These are phyloP conservation scores for Huso huso DNA, from an alignment of 2,797 vertebrate species.

Conservation along the genomic window DNA sequence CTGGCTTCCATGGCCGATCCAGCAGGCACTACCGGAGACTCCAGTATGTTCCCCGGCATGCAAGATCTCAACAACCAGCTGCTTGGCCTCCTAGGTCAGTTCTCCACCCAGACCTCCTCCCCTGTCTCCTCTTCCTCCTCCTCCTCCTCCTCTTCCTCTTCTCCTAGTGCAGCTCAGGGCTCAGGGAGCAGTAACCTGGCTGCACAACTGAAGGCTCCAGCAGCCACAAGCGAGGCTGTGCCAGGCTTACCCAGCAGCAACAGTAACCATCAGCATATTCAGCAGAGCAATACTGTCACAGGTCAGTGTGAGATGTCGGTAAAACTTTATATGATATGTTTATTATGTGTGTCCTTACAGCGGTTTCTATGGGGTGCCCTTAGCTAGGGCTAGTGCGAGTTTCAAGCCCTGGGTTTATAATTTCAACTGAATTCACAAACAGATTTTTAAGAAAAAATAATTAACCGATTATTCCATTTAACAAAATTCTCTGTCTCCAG, in stretches of 20 bases:
- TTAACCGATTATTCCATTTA: too few species aligned
- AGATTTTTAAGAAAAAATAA: too few species aligned
- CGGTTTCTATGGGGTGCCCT: not conserved
- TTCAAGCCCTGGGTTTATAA: too few species aligned
- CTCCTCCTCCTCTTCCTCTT: slow-evolving; percentile 25
- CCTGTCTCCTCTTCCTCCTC: slow-evolving; percentile 37
- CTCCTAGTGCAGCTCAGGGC: slow-evolving; percentile 36
- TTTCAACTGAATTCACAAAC: too few species aligned
- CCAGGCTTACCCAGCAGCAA: slow-evolving; percentile 38
- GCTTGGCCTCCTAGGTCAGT: slow-evolving; percentile 50
- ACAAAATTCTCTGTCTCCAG: not conserved
- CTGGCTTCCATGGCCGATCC: not conserved
- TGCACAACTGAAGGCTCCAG: slow-evolving; percentile 37
- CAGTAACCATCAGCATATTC: slow-evolving; percentile 38
- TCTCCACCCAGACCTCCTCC: slow-evolving; percentile 42
- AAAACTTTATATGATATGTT: not conserved
- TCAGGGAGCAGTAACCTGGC: slow-evolving; percentile 41
- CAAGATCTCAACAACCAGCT: slow-evolving; percentile 61
- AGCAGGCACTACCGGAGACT: slow-evolving; percentile 20
- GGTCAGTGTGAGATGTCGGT: slow-evolving; percentile 37
- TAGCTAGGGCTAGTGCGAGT: not conserved
- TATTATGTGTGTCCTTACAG: not conserved
- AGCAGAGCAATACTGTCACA: slow-evolving; percentile 35
- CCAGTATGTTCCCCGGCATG: slow-evolving; percentile 19
- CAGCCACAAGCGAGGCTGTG: slow-evolving; percentile 32